Evolutionary conservation across 2,113 vertebrate species (phyloP).

Genomic region (Megatriorchis doriae): DNA sequence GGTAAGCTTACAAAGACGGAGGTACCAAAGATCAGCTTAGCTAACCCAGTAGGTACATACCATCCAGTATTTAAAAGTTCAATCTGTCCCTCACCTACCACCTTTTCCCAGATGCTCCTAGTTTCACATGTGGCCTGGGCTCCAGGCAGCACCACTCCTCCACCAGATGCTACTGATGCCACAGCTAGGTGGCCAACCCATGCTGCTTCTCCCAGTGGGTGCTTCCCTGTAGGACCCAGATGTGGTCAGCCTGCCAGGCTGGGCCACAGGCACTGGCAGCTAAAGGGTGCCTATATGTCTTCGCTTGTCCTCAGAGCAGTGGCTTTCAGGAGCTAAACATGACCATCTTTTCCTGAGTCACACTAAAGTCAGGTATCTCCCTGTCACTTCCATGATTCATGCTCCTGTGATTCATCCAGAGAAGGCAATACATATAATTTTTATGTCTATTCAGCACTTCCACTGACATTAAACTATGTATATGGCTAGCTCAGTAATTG

Average conservation of each 20-base stretch:
- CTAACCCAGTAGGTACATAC: background rate
- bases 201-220: background rate
- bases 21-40: background rate
- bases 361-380: background rate
- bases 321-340: background rate
- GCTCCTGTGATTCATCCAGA: background rate
- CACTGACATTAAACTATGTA: background rate
- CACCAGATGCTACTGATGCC: background rate
- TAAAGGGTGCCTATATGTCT: background rate
- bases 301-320: background rate
- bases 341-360: background rate
- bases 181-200: background rate
- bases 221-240: accelerated
- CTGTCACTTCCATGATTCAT: background rate
- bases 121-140: background rate
- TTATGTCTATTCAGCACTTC: background rate
- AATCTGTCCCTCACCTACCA: background rate
- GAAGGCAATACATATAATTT: background rate
- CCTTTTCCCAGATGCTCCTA: background rate
- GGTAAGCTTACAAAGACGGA: background rate
- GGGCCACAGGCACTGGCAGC: background rate
- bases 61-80: background rate
- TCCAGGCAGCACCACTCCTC: background rate
- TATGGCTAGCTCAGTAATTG: background rate
- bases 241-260: background rate